Conservation (phyloP, 2,113 vertebrate species). For the Garra rufa region DNA sequence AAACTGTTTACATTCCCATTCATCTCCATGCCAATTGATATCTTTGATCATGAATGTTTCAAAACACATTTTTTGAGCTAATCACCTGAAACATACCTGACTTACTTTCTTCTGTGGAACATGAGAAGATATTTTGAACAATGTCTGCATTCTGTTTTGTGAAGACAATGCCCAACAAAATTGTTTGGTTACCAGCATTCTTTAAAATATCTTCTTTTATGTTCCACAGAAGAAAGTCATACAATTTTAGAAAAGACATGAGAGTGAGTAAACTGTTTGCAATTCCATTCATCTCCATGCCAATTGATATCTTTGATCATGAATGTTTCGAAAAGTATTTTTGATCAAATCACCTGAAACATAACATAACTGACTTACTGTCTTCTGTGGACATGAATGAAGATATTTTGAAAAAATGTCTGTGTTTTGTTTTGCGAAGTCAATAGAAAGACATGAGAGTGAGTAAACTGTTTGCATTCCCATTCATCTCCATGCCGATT, state of each 20-base stretch:
- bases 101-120: not conserved
- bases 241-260: too few species aligned
- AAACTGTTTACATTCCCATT: not conserved
- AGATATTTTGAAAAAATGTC: not conserved
- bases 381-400: not conserved
- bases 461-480: not conserved
- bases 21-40: not conserved
- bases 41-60: not conserved
- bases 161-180: not conserved
- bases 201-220: too few species aligned
- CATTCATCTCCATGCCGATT: slow-evolving; percentile 9
- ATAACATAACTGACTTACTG: not conserved
- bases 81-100: too few species aligned
- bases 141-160: too few species aligned
- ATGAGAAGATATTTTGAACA: not conserved
- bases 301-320: not conserved
- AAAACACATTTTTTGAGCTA: too few species aligned
- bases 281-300: not conserved
- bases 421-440: not conserved
- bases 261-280: not conserved
- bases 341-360: too few species aligned
- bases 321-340: too few species aligned
- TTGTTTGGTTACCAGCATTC: too few species aligned
- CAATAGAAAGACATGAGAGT: not conserved
- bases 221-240: too few species aligned